Evolutionary conservation across 2,113 vertebrate species (phyloP).

Genomic region (Sebastes schlegelii): DNA sequence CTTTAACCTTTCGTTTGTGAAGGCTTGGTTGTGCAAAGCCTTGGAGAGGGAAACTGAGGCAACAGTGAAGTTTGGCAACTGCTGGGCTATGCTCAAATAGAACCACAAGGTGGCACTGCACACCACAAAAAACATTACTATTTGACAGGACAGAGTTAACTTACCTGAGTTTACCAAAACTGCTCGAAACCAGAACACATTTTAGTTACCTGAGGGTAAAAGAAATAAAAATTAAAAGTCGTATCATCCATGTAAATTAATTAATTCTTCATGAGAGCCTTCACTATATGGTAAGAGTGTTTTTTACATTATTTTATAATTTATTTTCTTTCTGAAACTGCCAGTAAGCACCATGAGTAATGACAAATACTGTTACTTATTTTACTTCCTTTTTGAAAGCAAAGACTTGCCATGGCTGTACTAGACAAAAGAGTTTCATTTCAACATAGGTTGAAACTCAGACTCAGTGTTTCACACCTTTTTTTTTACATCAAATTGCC

Average conservation of each 20-base stretch:
- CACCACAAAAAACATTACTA: neutral
- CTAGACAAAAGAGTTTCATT: slow-evolving; percentile 26
- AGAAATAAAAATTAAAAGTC: neutral
- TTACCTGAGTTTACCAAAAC: neutral
- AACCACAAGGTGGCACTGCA: slow-evolving; percentile 58
- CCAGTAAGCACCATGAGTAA: neutral
- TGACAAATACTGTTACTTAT: neutral
- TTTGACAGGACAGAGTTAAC: neutral
- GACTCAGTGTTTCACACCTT: neutral
- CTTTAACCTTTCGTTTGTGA: neutral
- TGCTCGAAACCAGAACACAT: neutral
- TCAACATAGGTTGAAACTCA: neutral
- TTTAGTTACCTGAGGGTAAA: neutral
- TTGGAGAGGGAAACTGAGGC: too few relatives aligned
- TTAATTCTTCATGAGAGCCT: neutral
- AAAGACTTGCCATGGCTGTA: neutral
- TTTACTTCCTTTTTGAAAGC: slow-evolving; percentile 70
- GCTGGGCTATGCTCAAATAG: neutral
- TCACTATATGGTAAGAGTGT: neutral
- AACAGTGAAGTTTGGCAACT: neutral
- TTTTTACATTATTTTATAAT: neutral
- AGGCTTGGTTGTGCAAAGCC: neutral
- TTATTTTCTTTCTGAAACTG: neutral
- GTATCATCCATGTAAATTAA: too few relatives aligned
- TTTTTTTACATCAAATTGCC: neutral